Evolutionary conservation across 2,888 invertebrate genomes (phyloP).

Genomic region (Pherbina coryleti): DNA sequence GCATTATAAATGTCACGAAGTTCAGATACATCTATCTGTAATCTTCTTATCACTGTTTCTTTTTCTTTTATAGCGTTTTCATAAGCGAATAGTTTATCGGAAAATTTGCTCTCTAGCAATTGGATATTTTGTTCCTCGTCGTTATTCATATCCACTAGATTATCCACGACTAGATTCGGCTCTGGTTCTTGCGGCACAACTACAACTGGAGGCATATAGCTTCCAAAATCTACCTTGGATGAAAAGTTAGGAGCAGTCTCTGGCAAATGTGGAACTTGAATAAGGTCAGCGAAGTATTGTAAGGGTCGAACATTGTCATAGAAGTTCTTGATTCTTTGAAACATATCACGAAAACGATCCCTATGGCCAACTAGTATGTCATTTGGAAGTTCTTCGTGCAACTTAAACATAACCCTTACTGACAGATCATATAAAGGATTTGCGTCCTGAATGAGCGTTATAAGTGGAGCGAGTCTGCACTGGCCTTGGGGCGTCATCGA

Average conservation of each 20-base stretch:
- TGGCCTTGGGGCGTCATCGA: constrained; percentile 98
- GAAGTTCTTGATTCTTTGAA: constrained; percentile 88
- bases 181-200: constrained; percentile 76
- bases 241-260: constrained; percentile 96
- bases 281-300: constrained; percentile 97
- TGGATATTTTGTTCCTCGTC: constrained; percentile 45
- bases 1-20: constrained; percentile 42
- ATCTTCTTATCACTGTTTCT: constrained; percentile 52
- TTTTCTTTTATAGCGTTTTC: constrained; percentile 65
- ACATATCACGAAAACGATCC: constrained; percentile 90
- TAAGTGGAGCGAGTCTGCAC: constrained; percentile 94
- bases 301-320: constrained; percentile 93
- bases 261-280: constrained; percentile 92
- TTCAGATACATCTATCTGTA: constrained; percentile 51
- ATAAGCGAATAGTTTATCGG: constrained; percentile 18
- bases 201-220: constrained; percentile 95
- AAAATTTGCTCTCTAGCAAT: neutral
- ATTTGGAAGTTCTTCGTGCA: constrained; percentile 90
- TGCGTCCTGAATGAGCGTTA: constrained; percentile 95
- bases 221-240: constrained; percentile 88
- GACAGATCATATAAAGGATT: constrained; percentile 96
- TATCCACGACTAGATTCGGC: constrained; percentile 58
- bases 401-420: constrained; percentile 94
- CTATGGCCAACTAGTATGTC: constrained; percentile 93
- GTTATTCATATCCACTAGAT: constrained; percentile 64